phyloP scores from a whole-genome alignment of 2,113 vertebrate species.

The Sinosuthora webbiana region DNA sequence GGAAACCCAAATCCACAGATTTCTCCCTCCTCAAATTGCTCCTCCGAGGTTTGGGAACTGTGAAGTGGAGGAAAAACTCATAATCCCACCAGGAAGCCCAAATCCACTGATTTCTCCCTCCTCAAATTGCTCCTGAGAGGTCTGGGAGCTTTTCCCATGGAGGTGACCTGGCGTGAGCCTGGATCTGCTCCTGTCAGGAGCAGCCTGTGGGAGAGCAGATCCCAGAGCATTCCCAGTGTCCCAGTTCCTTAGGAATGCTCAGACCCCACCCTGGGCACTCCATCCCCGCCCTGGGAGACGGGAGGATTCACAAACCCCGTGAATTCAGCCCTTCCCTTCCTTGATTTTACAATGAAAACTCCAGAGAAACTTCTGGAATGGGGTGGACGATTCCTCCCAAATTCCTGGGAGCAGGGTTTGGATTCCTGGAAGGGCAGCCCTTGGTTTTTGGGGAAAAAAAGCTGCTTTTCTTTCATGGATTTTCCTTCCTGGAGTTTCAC shows the following conservation, averaged over 20 bases:
- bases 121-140: neutral
- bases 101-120: accelerated
- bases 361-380: neutral
- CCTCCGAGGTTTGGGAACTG: no score
- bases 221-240: accelerated
- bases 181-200: neutral
- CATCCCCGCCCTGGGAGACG: accelerated
- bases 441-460: neutral
- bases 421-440: neutral
- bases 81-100: neutral
- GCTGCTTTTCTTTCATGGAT: neutral
- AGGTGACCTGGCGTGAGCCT: neutral
- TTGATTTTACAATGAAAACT: neutral
- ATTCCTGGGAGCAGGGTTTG: accelerated
- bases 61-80: neutral
- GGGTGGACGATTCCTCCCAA: neutral
- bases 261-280: accelerated
- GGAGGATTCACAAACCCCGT: neutral
- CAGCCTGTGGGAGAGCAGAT: neutral
- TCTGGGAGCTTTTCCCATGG: neutral
- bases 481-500: neutral
- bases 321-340: neutral
- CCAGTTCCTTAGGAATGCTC: neutral
- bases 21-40: accelerated
- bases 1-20: accelerated